Evolutionary conservation across 2,888 invertebrate species (phyloP), one percentile per base, ranked within the genome.

Genomic region (Andricus quercusramuli): DNA sequence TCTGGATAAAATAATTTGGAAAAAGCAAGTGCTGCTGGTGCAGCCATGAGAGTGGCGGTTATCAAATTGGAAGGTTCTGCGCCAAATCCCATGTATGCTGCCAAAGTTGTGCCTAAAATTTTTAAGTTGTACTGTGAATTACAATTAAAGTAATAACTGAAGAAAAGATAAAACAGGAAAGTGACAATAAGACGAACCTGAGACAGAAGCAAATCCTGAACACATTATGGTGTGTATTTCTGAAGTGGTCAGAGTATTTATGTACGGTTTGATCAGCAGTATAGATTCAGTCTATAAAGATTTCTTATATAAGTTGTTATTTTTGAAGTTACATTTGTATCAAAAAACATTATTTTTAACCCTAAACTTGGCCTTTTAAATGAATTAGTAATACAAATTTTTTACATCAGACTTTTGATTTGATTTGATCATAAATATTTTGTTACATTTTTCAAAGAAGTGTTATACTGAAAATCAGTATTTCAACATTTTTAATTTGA

Each of bases 31-130:
- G 99, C 97, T 0, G 98, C 98, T 0, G 99, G 99, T 0, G 99
- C 99, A 0, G 98, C 97, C 99, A 99, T 99, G 0, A 99, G 96
- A 83, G 97, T 97, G 0, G 99, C 97, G 0, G 98, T 97, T 83
- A 99, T 96, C 62, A 99, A 93, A 92, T 99, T 97, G 0, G 97
- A 95, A 0, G 99, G 96, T 76, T 96, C 95, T 0, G 98, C 98
- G 0, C 98, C 98, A 92, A 97, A 98, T 4, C 95, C 95, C 78
- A 99, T 97, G 92, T 98, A 99, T 0, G 98, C 97, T 0, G 98
- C 99, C 89, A 99, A 93, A 1, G 99, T 98, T 0, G 98, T 96
- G 20, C 96, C 96, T 95, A 93, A 86, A 89, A 94, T 94, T 88
- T 80, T 65, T 29, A 5, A 25, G 6, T 25, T 15, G 3, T 5